A percentile compares a stretch with the other conserved stretches of the same genome.
Conservation (phyloP, 2,113 vertebrate genomes). For the Plectropomus leopardus region DNA sequence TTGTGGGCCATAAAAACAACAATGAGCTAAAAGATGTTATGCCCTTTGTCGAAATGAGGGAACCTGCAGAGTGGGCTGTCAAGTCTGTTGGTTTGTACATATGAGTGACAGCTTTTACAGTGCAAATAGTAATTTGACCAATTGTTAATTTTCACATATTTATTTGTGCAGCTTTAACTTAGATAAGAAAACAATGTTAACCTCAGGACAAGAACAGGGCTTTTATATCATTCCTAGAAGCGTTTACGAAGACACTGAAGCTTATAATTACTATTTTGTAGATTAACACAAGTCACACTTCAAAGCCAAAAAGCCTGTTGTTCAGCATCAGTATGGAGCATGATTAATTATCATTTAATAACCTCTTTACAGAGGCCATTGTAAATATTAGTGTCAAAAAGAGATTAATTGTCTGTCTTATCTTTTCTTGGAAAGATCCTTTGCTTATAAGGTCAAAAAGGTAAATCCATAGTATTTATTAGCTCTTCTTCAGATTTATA, state of each 20-base stretch:
- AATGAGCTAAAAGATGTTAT: neutral
- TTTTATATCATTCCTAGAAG: neutral
- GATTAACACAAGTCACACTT: too few species aligned
- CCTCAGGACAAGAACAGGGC: too few species aligned
- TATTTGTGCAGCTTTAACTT: neutral
- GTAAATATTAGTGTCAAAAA: conserved; percentile 35
- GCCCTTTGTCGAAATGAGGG: neutral
- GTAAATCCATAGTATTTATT: conserved; percentile 52
- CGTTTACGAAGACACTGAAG: neutral
- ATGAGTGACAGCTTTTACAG: neutral
- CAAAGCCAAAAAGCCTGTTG: neutral
- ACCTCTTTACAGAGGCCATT: conserved; percentile 13
- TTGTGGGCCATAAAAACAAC: neutral
- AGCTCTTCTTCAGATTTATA: conserved; percentile 42
- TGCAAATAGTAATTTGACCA: neutral
- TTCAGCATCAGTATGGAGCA: neutral
- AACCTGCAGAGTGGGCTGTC: neutral
- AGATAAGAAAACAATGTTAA: neutral
- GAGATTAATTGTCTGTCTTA: neutral
- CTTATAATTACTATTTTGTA: too few species aligned
- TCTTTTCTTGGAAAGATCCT: neutral
- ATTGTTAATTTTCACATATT: neutral
- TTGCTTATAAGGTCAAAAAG: conserved; percentile 39
- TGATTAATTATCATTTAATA: neutral
- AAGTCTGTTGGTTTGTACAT: neutral